Evolutionary conservation across 2,113 vertebrate species (phyloP).

Genomic region (Centropristis striata): DNA sequence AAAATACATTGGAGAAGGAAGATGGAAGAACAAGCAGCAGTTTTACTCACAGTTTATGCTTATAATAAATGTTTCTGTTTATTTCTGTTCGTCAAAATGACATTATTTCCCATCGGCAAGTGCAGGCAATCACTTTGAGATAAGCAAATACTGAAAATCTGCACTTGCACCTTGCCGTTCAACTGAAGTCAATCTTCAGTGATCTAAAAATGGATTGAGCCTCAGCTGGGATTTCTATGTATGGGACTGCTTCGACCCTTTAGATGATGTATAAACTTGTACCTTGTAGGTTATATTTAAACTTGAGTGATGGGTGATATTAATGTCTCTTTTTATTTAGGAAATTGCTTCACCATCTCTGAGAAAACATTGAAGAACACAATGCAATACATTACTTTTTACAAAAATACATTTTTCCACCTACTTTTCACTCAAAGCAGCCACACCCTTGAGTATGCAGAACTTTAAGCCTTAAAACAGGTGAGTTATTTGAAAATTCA

Average conservation of each 20-base stretch:
- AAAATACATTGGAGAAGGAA: slow-evolving; percentile 54
- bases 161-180: slow-evolving; percentile 54
- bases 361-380: neutral
- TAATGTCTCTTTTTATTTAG: neutral
- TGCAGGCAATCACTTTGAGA: slow-evolving; percentile 65
- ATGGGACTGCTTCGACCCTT: slow-evolving; percentile 20
- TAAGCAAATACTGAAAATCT: slow-evolving; percentile 69
- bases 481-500: no score
- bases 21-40: slow-evolving; percentile 61
- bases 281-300: slow-evolving; percentile 16
- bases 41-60: slow-evolving; percentile 68
- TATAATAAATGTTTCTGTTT: slow-evolving; percentile 60
- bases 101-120: slow-evolving; percentile 36
- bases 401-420: no score
- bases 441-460: no score
- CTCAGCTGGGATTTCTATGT: slow-evolving; percentile 20
- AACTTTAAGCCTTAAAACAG: no score
- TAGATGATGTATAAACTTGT: slow-evolving; percentile 14
- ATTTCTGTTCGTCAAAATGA: slow-evolving; percentile 56
- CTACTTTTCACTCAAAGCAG: no score
- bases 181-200: slow-evolving; percentile 61
- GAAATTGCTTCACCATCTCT: neutral
- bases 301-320: slow-evolving; percentile 11
- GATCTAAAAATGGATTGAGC: slow-evolving; percentile 43
- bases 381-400: neutral